Evolutionary conservation across 2,797 vertebrate genomes (phyloP).

Genomic region (Karalla daura): DNA sequence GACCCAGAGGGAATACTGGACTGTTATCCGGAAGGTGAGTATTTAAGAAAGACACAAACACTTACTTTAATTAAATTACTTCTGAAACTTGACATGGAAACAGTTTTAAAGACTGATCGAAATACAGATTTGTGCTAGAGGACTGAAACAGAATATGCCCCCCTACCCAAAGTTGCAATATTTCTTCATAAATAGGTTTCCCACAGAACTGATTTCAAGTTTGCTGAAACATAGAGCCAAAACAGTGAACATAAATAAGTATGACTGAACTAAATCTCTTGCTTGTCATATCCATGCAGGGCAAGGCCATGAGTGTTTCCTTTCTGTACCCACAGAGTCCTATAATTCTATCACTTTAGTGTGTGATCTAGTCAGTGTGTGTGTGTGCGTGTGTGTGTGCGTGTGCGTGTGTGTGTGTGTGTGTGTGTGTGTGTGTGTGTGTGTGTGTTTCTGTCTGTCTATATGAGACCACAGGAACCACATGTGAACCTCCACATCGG

Average conservation of each 20-base stretch:
- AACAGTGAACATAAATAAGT: conserved; percentile 35
- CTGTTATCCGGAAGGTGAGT: conserved; percentile 92
- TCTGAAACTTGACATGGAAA: too few species aligned
- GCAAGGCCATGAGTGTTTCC: conserved; percentile 38
- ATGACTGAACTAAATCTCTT: conserved; percentile 50
- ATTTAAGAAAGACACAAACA: neutral
- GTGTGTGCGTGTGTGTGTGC: conserved; percentile 21
- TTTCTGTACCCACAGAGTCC: conserved; percentile 37
- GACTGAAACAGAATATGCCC: conserved; percentile 24
- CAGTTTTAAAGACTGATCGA: neutral
- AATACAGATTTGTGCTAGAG: neutral
- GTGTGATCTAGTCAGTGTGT: conserved; percentile 38
- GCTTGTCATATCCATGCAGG: conserved; percentile 46
- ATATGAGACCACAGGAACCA: conserved; percentile 53
- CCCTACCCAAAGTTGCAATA: neutral
- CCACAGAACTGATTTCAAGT: conserved; percentile 14
- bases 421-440: conserved; percentile 32
- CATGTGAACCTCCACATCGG: conserved; percentile 57
- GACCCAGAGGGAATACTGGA: conserved; percentile 87
- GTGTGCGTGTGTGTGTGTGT: conserved; percentile 34
- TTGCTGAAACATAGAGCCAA: conserved; percentile 5
- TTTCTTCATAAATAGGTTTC: conserved; percentile 20
- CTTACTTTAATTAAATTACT: too few species aligned
- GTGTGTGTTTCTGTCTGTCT: conserved; percentile 25
- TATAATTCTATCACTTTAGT: conserved; percentile 40